Evolutionary conservation across 1,140 invertebrate species (phyloP).

Genomic region (Plectus sambesii): DNA sequence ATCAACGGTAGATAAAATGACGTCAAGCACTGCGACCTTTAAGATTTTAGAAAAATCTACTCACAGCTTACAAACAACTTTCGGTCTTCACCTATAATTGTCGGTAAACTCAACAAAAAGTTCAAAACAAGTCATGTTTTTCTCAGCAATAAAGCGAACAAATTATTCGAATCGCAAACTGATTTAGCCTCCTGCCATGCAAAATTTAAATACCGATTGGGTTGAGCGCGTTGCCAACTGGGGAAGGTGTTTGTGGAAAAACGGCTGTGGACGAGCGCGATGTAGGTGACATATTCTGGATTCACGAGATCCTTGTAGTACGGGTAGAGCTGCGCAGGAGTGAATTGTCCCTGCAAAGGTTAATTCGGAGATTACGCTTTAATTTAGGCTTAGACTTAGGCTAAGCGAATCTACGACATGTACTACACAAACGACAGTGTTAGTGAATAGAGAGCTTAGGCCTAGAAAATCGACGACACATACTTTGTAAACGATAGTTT

Average conservation of each 20-base stretch:
- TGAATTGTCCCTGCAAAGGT: constrained; percentile 67
- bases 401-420: not conserved
- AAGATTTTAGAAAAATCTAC: not conserved
- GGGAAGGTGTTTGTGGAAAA: constrained; percentile 99
- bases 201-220: constrained; percentile 64
- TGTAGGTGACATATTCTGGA: constrained; percentile 77
- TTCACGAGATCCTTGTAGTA: constrained; percentile 63
- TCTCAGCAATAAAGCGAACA: constrained; percentile 9
- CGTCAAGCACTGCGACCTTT: constrained; percentile 5
- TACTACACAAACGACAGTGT: not conserved
- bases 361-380: constrained; percentile 4
- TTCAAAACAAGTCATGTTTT: constrained; percentile 9
- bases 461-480: constrained; percentile 1
- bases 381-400: no score
- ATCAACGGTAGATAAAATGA: constrained; percentile 10
- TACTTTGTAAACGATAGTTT: constrained; percentile 83
- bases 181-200: not conserved
- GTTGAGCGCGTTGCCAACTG: constrained; percentile 95
- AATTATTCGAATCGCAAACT: constrained; percentile 1
- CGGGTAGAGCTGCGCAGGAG: constrained; percentile 83
- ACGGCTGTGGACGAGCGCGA: constrained; percentile 86
- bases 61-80: no score
- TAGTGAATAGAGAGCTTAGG: constrained; percentile 3
- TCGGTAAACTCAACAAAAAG: constrained; percentile 7
- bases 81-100: no score